phyloP scores from a whole-genome alignment of 1,140 invertebrate genomes.

The Achroia grisella region DNA sequence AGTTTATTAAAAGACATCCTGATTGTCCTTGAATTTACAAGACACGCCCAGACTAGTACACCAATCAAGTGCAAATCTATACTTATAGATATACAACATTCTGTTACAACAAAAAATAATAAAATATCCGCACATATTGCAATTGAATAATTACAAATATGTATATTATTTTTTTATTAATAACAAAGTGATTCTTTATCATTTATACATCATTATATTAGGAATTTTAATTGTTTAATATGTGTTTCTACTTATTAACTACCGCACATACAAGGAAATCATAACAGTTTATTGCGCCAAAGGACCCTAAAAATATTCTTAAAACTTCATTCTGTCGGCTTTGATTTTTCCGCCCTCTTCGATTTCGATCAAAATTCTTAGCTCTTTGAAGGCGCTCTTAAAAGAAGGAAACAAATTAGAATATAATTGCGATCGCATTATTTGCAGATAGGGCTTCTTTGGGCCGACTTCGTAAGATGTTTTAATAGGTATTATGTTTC shows the following conservation, averaged over 20 bases:
- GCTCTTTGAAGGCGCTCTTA: conserved; percentile 30
- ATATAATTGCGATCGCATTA: conserved; percentile 44
- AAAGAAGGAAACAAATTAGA: conserved; percentile 42
- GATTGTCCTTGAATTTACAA: no score
- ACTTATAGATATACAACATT: no score
- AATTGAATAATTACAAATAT: no score
- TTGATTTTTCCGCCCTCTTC: conserved; percentile 37
- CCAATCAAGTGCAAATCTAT: background rate
- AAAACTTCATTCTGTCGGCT: conserved; percentile 42
- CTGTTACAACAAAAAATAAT: no score
- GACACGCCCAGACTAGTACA: background rate
- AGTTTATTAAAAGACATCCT: no score
- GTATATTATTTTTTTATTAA: no score
- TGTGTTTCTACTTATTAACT: no score
- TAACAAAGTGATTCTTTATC: no score
- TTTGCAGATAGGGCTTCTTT: conserved; percentile 30
- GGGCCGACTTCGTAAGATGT: conserved; percentile 2
- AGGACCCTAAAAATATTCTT: conserved; percentile 1
- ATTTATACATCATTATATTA: no score
- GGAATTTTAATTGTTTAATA: no score
- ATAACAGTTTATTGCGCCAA: background rate
- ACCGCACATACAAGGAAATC: no score
- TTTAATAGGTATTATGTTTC: conserved; percentile 10
- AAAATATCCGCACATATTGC: no score
- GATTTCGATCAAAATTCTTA: conserved; percentile 46